These are phyloP conservation scores for Molothrus ater DNA, from an alignment of 2,797 vertebrate species.

Conservation along the genomic window DNA sequence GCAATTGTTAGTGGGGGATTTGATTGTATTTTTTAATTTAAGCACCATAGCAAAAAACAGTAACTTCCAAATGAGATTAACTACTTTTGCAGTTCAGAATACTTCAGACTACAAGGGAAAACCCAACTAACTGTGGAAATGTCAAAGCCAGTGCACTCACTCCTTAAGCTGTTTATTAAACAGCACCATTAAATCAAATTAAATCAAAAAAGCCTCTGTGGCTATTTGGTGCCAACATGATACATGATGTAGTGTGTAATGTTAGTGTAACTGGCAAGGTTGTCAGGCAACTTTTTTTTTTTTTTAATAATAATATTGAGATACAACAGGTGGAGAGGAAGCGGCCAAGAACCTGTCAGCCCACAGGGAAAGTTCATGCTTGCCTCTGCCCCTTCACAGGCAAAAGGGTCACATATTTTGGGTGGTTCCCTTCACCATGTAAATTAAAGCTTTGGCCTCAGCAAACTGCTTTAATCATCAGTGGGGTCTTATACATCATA, in stretches of 20 bases:
- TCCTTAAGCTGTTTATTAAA: constrained; percentile 12
- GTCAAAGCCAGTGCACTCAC: neutral
- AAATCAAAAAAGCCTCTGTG: neutral
- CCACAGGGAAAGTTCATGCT: constrained; percentile 40
- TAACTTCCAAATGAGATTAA: neutral
- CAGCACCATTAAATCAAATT: neutral
- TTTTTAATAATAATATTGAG: neutral
- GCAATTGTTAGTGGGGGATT: neutral
- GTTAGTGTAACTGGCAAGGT: neutral
- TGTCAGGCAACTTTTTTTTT: neutral
- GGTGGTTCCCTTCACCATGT: constrained; percentile 50
- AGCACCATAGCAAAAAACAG: neutral
- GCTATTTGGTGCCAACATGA: neutral
- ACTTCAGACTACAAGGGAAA: neutral
- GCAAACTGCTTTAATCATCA: constrained; percentile 30
- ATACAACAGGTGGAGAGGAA: constrained; percentile 62
- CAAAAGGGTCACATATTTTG: constrained; percentile 62
- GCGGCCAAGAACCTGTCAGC: constrained; percentile 70
- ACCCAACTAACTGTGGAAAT: neutral
- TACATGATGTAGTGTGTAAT: neutral
- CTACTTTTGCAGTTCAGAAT: neutral
- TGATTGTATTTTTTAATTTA: neutral
- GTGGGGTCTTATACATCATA: neutral
- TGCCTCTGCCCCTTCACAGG: neutral
- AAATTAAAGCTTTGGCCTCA: constrained; percentile 60